Percentiles rank a stretch among this genome's conserved stretches.
Conservation (phyloP, 2,888 invertebrate genomes). For the Scaptomyza reducta region DNA sequence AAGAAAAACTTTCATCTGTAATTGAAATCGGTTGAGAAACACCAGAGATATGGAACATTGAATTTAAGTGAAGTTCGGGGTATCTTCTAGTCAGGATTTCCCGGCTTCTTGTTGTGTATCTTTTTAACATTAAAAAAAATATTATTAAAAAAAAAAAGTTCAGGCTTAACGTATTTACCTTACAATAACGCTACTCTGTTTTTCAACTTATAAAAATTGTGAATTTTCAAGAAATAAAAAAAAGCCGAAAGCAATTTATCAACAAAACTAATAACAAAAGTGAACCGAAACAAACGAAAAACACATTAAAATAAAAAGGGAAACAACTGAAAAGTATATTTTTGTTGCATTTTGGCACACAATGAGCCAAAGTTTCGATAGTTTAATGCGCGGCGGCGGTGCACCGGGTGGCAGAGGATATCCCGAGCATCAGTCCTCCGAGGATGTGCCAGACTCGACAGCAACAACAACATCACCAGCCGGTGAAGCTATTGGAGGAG, state of each 20-base stretch:
- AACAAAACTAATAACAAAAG: slow-evolving; percentile 43
- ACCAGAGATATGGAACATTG: no score
- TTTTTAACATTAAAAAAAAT: no score
- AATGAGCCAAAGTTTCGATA: slow-evolving; percentile 83
- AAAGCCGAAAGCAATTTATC: slow-evolving; percentile 23
- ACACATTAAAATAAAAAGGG: slow-evolving; percentile 15
- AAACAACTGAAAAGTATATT: background rate
- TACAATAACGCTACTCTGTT: background rate
- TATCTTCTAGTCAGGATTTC: no score
- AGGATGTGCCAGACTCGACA: slow-evolving; percentile 82
- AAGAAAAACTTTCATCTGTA: no score
- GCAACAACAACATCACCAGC: slow-evolving; percentile 62
- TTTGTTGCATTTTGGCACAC: slow-evolving; percentile 39
- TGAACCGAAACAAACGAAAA: slow-evolving; percentile 25
- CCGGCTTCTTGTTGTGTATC: no score
- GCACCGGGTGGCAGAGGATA: slow-evolving; percentile 52
- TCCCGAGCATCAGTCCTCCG: slow-evolving; percentile 81
- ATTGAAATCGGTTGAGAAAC: no score
- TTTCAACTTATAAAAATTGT: background rate
- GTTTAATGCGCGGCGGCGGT: slow-evolving; percentile 72
- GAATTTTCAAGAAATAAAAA: slow-evolving; percentile 18
- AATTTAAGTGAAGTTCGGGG: no score
- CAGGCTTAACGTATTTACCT: no score
- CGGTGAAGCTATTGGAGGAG: slow-evolving; percentile 36
- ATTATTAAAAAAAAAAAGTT: no score